Base-by-base conservation (phyloP, 2,113 vertebrate genomes). In the Etheostoma spectabile region DNA sequence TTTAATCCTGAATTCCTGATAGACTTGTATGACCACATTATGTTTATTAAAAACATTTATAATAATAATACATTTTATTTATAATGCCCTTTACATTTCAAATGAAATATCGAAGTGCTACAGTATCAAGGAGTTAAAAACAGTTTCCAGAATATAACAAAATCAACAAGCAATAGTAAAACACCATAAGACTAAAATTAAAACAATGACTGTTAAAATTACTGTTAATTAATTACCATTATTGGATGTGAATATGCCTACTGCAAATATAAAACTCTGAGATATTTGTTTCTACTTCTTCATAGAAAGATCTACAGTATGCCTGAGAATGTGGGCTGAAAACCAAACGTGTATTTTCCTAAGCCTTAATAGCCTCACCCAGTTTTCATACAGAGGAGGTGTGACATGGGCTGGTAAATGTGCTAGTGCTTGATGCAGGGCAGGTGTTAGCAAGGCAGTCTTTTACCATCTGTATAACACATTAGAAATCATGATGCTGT, bases 381-480 rank as follows among this genome's bases (percentile, higher is more conserved):
- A 22, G 3, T 61, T 66, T 71, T 79, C 33, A 51, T 66, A 85
- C 38, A 80, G 74, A 68, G 57, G 76, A 85, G 46, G 79, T 86
- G 88, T 86, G 67, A 84, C 59, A 59, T 61, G 67, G 66, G 66
- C 64, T 90, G 79, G 70, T 87, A 68, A 84, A 87, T 86, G 79
- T 80, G 46, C 68, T 83, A 74, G 16, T n/a, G 42, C 52, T 81
- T 72, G 65, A 82, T 82, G 55, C 82, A 66, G 74, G 84, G 78
- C 76, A 81, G 82, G 84, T 84, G 88, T 84, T 85, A 72, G 67
- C 55, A 60, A 73, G 66, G 42, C 76, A 74, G 69, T 52, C 42
- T 85, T 87, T 82, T 65, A 48, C 87, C 84, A 87, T 91, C 82
- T 89, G 88, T 60, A 70, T 74, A 77, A 74, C 80, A 85, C 72